Conservation (phyloP, 2,113 vertebrate genomes). For the Gulo gulo region DNA sequence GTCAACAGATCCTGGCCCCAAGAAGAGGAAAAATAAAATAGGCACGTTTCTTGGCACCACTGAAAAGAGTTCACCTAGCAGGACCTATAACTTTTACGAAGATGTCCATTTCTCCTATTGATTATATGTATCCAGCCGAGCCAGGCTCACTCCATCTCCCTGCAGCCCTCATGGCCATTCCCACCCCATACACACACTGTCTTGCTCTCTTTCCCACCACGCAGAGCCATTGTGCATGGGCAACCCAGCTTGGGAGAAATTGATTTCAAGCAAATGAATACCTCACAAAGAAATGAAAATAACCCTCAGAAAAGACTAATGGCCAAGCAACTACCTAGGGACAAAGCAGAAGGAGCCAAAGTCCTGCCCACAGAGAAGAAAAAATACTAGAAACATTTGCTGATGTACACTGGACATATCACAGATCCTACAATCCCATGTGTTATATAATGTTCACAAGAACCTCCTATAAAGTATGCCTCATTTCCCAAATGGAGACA, state of each 20-base stretch:
- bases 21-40: neutral
- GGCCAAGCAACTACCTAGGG: neutral
- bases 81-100: conserved; percentile 40
- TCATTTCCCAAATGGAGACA: neutral
- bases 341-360: neutral
- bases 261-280: conserved; percentile 40
- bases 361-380: neutral
- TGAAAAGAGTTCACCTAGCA: conserved; percentile 50
- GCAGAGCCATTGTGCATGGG: neutral
- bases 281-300: conserved; percentile 29
- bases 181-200: neutral
- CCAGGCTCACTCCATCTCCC: conserved; percentile 13
- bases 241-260: neutral
- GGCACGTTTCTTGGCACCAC: neutral
- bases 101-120: conserved; percentile 10
- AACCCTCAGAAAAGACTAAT: neutral
- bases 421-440: rapidly evolving
- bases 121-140: conserved; percentile 20
- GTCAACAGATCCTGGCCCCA: neutral
- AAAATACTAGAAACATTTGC: neutral
- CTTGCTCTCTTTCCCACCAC: neutral
- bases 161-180: neutral
- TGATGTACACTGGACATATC: neutral
- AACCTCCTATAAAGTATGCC: neutral
- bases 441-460: neutral